phyloP scores from a whole-genome alignment of 2,888 invertebrate species.

The Chloroclysta siterata region DNA sequence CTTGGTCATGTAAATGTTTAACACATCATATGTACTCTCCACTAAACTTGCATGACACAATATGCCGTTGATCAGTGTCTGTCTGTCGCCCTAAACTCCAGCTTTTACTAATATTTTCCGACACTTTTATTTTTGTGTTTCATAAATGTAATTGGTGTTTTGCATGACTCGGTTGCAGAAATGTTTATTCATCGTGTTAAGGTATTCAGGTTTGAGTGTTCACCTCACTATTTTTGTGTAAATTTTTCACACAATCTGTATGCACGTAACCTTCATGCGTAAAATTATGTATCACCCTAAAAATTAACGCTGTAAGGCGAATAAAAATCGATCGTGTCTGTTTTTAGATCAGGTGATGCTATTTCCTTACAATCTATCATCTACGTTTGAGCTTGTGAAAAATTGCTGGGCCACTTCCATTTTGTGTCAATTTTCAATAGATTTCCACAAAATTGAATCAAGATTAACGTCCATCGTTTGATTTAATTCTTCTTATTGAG shows the following conservation, averaged over 20 bases:
- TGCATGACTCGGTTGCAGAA: constrained; percentile 30
- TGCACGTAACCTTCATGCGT: constrained; percentile 31
- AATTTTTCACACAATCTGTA: constrained; percentile 24
- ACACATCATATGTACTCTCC: constrained; percentile 30
- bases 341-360: constrained; percentile 4
- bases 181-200: constrained; percentile 17
- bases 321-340: neutral
- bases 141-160: constrained; percentile 19
- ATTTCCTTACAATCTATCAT: constrained; percentile 8
- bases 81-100: constrained; percentile 23
- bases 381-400: constrained; percentile 2
- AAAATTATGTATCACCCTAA: neutral
- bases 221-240: constrained; percentile 22
- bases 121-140: constrained; percentile 6
- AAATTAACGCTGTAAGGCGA: neutral
- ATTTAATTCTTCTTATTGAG: constrained; percentile 38
- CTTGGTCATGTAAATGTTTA: constrained; percentile 30
- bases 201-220: constrained; percentile 18
- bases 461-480: constrained; percentile 32
- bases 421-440: constrained; percentile 31
- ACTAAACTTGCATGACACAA: constrained; percentile 22
- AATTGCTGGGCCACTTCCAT: constrained; percentile 20
- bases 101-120: constrained; percentile 18
- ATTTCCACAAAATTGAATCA: constrained; percentile 33
- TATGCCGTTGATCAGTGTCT: constrained; percentile 19